A percentile compares a stretch with the other conserved stretches of the same genome.
Evolutionary conservation across 1,140 invertebrate genomes (phyloP).

Genomic region (Hetaerina americana): DNA sequence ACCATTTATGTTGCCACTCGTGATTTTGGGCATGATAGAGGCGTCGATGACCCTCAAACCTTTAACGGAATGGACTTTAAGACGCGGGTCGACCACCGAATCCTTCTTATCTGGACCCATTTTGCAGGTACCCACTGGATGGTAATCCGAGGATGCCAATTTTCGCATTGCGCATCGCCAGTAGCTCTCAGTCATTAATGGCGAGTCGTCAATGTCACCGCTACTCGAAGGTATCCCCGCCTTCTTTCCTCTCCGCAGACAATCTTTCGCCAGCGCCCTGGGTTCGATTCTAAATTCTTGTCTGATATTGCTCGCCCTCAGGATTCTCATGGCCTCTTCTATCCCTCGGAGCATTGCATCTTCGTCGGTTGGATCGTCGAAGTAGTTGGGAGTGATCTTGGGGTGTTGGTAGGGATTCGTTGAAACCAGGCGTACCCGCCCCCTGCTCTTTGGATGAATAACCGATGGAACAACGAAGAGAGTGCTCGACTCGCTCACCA

Average conservation of each 20-base stretch:
- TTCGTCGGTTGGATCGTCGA: slow-evolving; percentile 35
- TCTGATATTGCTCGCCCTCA: neutral
- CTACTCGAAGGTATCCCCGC: slow-evolving; percentile 24
- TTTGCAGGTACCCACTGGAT: slow-evolving; percentile 17
- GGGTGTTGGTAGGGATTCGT: slow-evolving; percentile 48
- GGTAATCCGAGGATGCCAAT: slow-evolving; percentile 40
- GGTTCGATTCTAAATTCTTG: neutral
- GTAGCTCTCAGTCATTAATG: slow-evolving; percentile 2
- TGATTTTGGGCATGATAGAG: slow-evolving; percentile 12
- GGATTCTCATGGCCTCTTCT: neutral
- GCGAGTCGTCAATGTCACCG: neutral
- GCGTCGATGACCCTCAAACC: slow-evolving; percentile 12
- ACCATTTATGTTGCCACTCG: slow-evolving; percentile 10
- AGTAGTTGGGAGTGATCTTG: slow-evolving; percentile 47
- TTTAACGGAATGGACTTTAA: slow-evolving; percentile 8
- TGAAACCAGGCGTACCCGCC: slow-evolving; percentile 26
- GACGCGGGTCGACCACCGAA: slow-evolving; percentile 8
- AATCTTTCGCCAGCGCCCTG: slow-evolving; percentile 30
- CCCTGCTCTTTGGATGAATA: slow-evolving; percentile 40
- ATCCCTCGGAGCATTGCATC: slow-evolving; percentile 22
- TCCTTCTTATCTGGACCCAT: slow-evolving; percentile 13
- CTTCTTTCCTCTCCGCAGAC: slow-evolving; percentile 27
- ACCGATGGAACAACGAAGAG: slow-evolving; percentile 27
- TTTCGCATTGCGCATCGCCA: slow-evolving; percentile 24
- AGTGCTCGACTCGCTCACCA: neutral